A percentile compares a stretch with the other conserved stretches of the same genome.
These are phyloP conservation scores for Aphaenogaster ashmeadi DNA, from an alignment of 1,140 invertebrate species.

Conservation along the genomic window DNA sequence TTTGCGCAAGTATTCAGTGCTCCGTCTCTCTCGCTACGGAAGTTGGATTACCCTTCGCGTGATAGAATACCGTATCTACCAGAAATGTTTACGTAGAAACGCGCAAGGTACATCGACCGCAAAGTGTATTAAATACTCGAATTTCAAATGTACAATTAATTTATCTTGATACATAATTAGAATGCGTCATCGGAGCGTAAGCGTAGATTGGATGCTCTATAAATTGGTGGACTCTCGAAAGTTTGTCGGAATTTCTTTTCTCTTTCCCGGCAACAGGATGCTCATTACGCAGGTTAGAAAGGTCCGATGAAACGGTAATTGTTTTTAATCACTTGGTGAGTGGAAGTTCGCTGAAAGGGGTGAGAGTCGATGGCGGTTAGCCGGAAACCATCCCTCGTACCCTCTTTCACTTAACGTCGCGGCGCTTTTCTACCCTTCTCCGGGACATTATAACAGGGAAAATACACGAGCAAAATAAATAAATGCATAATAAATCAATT, in stretches of 20 bases:
- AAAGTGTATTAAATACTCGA: not conserved
- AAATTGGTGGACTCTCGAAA: constrained; percentile 11
- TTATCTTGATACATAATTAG: not conserved
- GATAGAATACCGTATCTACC: constrained; percentile 62
- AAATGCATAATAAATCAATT: not conserved
- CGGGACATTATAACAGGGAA: constrained; percentile 1
- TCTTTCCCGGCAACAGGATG: constrained; percentile 59
- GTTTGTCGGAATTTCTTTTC: constrained; percentile 33
- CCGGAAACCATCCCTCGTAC: constrained; percentile 69
- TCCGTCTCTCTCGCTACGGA: constrained; percentile 64
- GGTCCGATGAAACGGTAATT: constrained; percentile 81
- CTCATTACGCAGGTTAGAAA: constrained; percentile 76
- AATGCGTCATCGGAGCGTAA: not conserved
- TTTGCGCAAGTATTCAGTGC: constrained; percentile 66
- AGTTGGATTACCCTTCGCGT: constrained; percentile 62
- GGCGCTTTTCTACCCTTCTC: constrained; percentile 69
- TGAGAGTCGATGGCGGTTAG: constrained; percentile 72
- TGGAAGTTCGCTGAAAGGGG: constrained; percentile 67
- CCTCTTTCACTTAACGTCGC: constrained; percentile 71
- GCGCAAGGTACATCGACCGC: constrained; percentile 50
- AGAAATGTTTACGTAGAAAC: constrained; percentile 83
- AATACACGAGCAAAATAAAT: not conserved
- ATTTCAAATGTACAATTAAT: not conserved
- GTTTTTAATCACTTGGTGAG: constrained; percentile 82
- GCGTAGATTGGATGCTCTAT: not conserved